Evolutionary conservation across 2,113 vertebrate species (phyloP), one percentile per base, ranked within the genome.

Genomic region (Nansenia antarctica): DNA sequence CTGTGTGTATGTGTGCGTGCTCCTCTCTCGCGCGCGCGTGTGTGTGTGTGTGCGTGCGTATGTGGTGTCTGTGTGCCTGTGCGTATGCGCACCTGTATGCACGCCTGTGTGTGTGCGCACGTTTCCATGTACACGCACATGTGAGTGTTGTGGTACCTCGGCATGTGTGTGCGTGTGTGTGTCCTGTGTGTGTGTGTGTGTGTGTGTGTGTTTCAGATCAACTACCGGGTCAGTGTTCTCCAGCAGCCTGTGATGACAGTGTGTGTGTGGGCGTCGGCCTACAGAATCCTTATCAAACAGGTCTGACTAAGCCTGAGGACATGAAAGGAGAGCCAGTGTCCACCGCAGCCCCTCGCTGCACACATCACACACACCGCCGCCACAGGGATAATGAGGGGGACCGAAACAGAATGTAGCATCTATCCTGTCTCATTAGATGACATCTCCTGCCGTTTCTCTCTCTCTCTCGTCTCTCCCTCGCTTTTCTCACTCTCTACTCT

Each of bases 281-380:
- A 22, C 60, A 61, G 69, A 74, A 63, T 68, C 65, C 60, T 68
- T 72, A 70, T 83, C 76, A 79, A 77, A 74, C 54, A 61, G 67
- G 37, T 74, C 49, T 65, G 72, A 68, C 74, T 45, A 69, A 69
- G 83, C 80, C 78, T 7, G 65, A 67, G 80, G 85, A 80, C 65
- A 79, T 22, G 47, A 73, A 78, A 73, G 83, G 75, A 84, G 82
- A 70, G 63, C 58, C 77, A 70, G 58, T 68, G 80, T 84, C 83
- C 81, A 70, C 61, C n/a, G 12, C 57, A 32, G n/a, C 31, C 1
- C 77, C 73, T 79, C 82, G 72, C 82, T 73, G 53, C 69, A 71
- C 69, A 81, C 81, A 82, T 80, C 75, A 32, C 74, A 72, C 78
- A 47, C 52, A 22, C 64, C 31, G 20, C 32, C 29, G 55, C 55